Conservation (phyloP, 2,113 vertebrate genomes). For the Myocastor coypus region DNA sequence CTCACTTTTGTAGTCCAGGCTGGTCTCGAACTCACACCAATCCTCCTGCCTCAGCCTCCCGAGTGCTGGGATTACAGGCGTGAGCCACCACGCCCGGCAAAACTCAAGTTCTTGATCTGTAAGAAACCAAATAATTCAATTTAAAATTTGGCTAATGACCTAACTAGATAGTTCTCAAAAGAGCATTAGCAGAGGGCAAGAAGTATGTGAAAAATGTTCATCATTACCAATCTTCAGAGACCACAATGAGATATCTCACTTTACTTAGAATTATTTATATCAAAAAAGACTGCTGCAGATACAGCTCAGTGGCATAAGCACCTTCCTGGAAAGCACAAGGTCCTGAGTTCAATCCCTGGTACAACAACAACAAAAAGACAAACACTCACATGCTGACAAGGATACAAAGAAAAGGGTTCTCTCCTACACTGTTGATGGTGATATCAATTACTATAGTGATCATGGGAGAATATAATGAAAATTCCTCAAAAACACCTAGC, state of each 20-base stretch:
- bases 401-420: background rate
- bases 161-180: background rate
- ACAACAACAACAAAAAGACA: background rate
- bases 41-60: too few relatives aligned
- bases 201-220: background rate
- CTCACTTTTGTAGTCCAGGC: too few relatives aligned
- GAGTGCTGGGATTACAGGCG: too few relatives aligned
- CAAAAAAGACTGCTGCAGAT: too few relatives aligned
- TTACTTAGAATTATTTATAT: too few relatives aligned
- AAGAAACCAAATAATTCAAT: background rate
- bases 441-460: background rate
- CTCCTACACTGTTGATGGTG: background rate
- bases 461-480: background rate
- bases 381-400: background rate
- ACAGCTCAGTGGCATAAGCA: too few relatives aligned
- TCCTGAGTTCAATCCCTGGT: too few relatives aligned
- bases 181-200: background rate
- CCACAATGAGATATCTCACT: background rate
- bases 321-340: too few relatives aligned
- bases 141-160: background rate
- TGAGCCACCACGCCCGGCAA: too few relatives aligned
- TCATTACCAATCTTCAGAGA: background rate
- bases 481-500: background rate
- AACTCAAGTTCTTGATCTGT: background rate
- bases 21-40: too few relatives aligned